These are phyloP conservation scores for Stegodyphus mimosarum DNA, from an alignment of 1,140 invertebrate species.

Conservation along the genomic window DNA sequence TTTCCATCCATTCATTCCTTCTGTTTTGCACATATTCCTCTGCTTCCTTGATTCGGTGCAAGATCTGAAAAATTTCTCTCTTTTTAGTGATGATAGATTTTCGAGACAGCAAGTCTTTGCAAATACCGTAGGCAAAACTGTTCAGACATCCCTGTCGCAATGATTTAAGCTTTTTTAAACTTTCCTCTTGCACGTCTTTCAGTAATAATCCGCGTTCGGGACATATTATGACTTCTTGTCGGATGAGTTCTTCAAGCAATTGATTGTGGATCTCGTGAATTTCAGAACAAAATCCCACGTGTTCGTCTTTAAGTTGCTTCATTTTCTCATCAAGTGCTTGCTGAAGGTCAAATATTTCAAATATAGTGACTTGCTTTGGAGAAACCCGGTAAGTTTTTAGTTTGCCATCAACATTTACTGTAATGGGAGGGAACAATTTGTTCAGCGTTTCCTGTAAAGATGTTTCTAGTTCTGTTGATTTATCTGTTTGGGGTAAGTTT, in stretches of 20 bases:
- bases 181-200: not conserved
- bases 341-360: slow-evolving; percentile 24
- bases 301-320: slow-evolving; percentile 2
- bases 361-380: not conserved
- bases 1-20: not conserved
- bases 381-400: not conserved
- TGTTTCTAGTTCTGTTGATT: too few species aligned
- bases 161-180: not conserved
- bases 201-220: slow-evolving; percentile 15
- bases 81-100: not conserved
- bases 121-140: slow-evolving; percentile 12
- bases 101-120: slow-evolving; percentile 9
- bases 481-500: too few species aligned
- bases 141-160: slow-evolving; percentile 1
- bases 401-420: not conserved
- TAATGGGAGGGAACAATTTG: not conserved
- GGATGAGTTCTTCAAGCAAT: slow-evolving; percentile 28
- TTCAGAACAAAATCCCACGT: not conserved
- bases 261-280: slow-evolving; percentile 4
- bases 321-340: slow-evolving; percentile 3
- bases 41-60: not conserved
- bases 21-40: not conserved
- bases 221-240: slow-evolving; percentile 30
- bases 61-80: slow-evolving; percentile 1
- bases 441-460: not conserved